These are phyloP conservation scores for Neuroscelio doddi DNA, from an alignment of 2,888 invertebrate species.

Conservation along the genomic window DNA sequence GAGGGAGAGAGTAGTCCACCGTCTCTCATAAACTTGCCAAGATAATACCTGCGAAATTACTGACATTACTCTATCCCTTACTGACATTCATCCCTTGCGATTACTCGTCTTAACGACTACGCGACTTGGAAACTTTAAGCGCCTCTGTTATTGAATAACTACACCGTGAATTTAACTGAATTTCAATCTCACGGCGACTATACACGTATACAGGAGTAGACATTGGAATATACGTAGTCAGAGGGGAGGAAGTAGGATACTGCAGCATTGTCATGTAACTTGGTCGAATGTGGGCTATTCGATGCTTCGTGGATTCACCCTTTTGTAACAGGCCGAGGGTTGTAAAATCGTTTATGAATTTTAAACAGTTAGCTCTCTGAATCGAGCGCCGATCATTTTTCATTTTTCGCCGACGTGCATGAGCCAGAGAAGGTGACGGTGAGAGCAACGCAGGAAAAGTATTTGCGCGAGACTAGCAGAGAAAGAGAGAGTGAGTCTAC, in stretches of 20 bases:
- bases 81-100: slow-evolving; percentile 32
- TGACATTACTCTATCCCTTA: slow-evolving; percentile 24
- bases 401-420: slow-evolving; percentile 53
- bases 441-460: background rate
- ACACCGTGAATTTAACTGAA: too few relatives aligned
- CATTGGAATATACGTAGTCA: background rate
- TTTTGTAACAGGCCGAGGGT: slow-evolving; percentile 48
- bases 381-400: slow-evolving; percentile 70
- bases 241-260: background rate
- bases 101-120: too few relatives aligned
- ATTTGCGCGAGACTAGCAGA: slow-evolving; percentile 5
- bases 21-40: slow-evolving; percentile 28
- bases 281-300: slow-evolving; percentile 36
- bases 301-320: slow-evolving; percentile 36
- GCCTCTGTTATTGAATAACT: too few relatives aligned
- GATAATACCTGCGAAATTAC: slow-evolving; percentile 45
- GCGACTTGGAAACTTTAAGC: too few relatives aligned
- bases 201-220: background rate
- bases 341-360: slow-evolving; percentile 72
- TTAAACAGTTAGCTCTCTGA: slow-evolving; percentile 66
- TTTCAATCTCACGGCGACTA: too few relatives aligned
- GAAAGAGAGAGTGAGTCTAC: slow-evolving; percentile 9
- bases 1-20: slow-evolving; percentile 2
- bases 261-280: background rate
- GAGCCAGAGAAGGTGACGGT: slow-evolving; percentile 23